Base-by-base conservation (phyloP, 2,797 vertebrate species). In the Sebastes wilsoni region DNA sequence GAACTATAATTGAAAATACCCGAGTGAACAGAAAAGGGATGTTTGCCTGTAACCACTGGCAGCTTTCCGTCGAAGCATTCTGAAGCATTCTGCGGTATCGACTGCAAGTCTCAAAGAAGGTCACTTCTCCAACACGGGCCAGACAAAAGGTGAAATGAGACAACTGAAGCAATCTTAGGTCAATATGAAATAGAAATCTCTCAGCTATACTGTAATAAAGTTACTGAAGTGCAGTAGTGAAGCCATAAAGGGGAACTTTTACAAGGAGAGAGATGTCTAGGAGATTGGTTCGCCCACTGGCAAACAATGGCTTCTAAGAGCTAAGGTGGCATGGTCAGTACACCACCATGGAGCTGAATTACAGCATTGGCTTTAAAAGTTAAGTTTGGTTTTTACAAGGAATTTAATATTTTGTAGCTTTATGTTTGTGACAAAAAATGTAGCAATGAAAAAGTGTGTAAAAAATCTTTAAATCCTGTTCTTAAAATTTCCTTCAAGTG, bases 171-270 rank as follows among this genome's bases (percentile, higher is more conserved):
- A 98, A 98, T 97, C 97, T 97, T 95, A 97, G 96, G 97, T 97
- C 97, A 98, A 97, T 97, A 97, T 96, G 96, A 98, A 97, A 98
- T 97, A 97, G 97, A 97, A 98, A 97, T 97, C 97, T 97, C 96
- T 94, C 95, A 97, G 97, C 97, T 97, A 96, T 96, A 97, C 96
- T 96, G 96, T 97, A 97, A 97, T 97, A 97, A 98, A 98, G 97
- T 98, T 97, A 97, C 97, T 97, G 97, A 96, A 97, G 97, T 97
- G 97, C 96, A 97, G 96, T 96, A 96, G 94, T 93, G 95, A 92
- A 96, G 94, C 96, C 96, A 95, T 96, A 95, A 97, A 92, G 95
- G 95, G 83, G 96, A 97, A 97, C 96, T 97, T 97, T 97, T 96
- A 97, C 96, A 96, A 96, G 94, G 92, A 96, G 96, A 96, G 96